Evolutionary conservation across 2,888 invertebrate genomes (phyloP).

Genomic region (Pantelozetes paolii): DNA sequence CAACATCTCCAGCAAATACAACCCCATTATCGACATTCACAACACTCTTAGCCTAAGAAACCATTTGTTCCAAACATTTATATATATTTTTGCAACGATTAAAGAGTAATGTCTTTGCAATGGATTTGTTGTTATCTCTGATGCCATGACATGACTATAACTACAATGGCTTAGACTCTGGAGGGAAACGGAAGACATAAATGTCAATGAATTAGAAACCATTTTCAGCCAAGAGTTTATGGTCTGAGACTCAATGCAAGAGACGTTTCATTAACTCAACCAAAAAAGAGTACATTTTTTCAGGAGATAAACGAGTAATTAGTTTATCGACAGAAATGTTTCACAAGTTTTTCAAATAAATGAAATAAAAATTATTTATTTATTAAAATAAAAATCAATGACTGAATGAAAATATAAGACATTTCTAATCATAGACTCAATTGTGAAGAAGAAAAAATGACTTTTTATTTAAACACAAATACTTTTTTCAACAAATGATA

Average conservation of each 20-base stretch:
- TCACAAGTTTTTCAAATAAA: too few relatives aligned
- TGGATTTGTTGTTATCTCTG: conserved; percentile 1
- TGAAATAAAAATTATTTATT: background rate
- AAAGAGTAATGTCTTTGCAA: background rate
- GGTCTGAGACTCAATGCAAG: conserved; percentile 27
- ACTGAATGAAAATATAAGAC: background rate
- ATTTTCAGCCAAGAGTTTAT: conserved; percentile 5
- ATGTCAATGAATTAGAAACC: conserved; percentile 8
- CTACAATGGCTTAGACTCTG: background rate
- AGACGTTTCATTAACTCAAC: conserved; percentile 16
- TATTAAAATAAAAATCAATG: background rate
- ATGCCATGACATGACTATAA: background rate
- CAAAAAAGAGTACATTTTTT: background rate
- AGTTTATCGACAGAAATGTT: too few relatives aligned
- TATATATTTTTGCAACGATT: conserved; percentile 22
- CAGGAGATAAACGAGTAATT: too few relatives aligned
- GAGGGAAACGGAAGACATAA: conserved; percentile 15
- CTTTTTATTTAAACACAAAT: background rate
- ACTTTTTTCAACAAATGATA: background rate
- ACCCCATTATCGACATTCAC: conserved; percentile 15
- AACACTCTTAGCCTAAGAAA: background rate
- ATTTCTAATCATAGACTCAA: background rate
- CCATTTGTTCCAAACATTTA: background rate
- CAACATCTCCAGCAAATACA: background rate
- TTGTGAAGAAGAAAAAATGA: background rate